Percentiles rank a stretch among this genome's conserved stretches.
phyloP scores from a whole-genome alignment of 2,797 vertebrate genomes.

The Rhinoraja longicauda region DNA sequence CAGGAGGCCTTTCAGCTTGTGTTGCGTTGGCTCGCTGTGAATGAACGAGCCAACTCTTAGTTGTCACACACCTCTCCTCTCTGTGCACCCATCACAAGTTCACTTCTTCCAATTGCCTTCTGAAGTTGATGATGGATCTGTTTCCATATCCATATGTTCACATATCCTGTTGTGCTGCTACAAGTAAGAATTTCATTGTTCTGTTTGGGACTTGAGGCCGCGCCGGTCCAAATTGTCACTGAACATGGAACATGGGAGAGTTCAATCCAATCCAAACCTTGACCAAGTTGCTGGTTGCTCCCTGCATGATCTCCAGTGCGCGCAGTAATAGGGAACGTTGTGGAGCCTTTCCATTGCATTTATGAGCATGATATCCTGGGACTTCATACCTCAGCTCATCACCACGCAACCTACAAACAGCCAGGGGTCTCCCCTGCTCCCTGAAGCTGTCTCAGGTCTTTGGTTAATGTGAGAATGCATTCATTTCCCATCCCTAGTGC shows the following conservation, averaged over 20 bases:
- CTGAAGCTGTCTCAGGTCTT: background rate
- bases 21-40: background rate
- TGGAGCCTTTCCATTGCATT: background rate
- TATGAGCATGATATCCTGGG: background rate
- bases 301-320: background rate
- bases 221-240: background rate
- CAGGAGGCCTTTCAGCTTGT: too few relatives aligned
- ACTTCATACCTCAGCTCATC: background rate
- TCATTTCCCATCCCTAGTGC: background rate
- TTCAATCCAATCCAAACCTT: background rate
- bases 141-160: background rate
- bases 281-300: background rate
- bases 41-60: background rate
- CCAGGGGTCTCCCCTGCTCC: background rate
- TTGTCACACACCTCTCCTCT: background rate
- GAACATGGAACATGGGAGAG: background rate
- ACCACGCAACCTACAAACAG: background rate
- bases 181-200: too few relatives aligned
- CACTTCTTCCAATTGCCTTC: background rate
- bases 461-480: background rate
- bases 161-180: too few relatives aligned
- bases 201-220: background rate
- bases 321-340: background rate
- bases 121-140: background rate
- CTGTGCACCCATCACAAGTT: background rate